Percentiles rank a stretch among this genome's conserved stretches.
phyloP scores from a whole-genome alignment of 2,888 invertebrate genomes.

The Drosophila merina region DNA sequence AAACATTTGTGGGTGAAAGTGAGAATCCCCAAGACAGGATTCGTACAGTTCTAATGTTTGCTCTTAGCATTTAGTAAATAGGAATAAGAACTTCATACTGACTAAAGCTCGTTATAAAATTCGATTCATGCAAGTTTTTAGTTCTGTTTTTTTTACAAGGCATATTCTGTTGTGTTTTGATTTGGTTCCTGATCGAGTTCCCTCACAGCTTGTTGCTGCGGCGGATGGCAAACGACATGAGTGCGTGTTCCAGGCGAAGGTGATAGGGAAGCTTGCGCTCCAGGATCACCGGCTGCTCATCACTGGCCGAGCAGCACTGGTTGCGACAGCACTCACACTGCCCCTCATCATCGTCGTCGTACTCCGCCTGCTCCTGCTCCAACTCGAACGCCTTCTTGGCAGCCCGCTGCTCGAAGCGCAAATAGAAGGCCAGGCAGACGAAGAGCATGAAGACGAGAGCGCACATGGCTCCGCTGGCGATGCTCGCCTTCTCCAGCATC shows the following conservation, averaged over 20 bases:
- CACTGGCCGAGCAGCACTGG: constrained; percentile 57
- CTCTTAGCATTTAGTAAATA: constrained; percentile 49
- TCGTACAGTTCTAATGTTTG: constrained; percentile 4
- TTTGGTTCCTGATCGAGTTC: no score
- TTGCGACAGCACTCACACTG: constrained; percentile 65
- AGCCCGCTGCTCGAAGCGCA: constrained; percentile 85
- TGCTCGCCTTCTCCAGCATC: constrained; percentile 92
- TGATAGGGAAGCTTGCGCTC: constrained; percentile 64
- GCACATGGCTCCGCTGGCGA: constrained; percentile 91
- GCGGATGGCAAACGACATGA: constrained; percentile 75
- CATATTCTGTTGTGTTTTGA: constrained; percentile 21
- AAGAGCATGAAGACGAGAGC: constrained; percentile 86
- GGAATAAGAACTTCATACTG: constrained; percentile 20
- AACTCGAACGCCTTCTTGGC: constrained; percentile 70
- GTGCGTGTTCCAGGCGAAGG: constrained; percentile 71
- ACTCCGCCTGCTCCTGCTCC: constrained; percentile 51
- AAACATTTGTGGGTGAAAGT: constrained; percentile 2
- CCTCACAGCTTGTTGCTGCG: constrained; percentile 73
- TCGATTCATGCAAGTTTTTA: constrained; percentile 47
- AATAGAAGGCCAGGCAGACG: constrained; percentile 86
- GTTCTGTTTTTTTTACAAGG: constrained; percentile 25
- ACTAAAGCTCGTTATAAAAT: constrained; percentile 50
- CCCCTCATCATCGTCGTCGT: constrained; percentile 43
- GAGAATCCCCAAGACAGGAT: constrained; percentile 8
- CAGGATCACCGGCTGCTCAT: constrained; percentile 53